A percentile compares a stretch with the other conserved stretches of the same genome.
phyloP scores from a whole-genome alignment of 1,140 invertebrate genomes.

The Hylaeus anthracinus region DNA sequence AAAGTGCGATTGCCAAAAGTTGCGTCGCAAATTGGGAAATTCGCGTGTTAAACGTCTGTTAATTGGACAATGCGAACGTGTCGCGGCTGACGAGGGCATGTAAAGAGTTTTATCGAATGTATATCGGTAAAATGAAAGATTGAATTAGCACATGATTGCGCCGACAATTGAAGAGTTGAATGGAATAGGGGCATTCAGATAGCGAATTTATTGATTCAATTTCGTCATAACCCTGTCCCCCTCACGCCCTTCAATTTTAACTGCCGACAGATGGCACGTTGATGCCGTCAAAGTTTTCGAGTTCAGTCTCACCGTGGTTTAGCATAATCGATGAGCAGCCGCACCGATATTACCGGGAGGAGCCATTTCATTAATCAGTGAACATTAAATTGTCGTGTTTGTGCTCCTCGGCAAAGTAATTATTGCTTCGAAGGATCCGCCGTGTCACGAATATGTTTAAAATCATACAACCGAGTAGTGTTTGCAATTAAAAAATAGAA shows the following conservation, averaged over 20 bases:
- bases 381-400: neutral
- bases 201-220: slow-evolving; percentile 66
- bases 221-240: slow-evolving; percentile 42
- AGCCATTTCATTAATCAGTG: slow-evolving; percentile 9
- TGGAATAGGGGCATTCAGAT: slow-evolving; percentile 52
- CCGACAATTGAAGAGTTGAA: slow-evolving; percentile 49
- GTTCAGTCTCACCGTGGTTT: slow-evolving; percentile 44
- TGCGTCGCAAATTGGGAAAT: neutral
- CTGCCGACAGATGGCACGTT: slow-evolving; percentile 56
- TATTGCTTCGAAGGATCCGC: neutral
- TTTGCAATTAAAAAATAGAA: too few species aligned
- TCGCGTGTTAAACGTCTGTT: neutral
- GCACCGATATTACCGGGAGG: slow-evolving; percentile 1
- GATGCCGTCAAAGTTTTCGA: slow-evolving; percentile 55
- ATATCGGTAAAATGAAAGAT: slow-evolving; percentile 47
- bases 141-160: slow-evolving; percentile 56
- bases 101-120: slow-evolving; percentile 43
- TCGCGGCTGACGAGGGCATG: neutral
- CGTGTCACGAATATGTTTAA: too few species aligned
- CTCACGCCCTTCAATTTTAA: slow-evolving; percentile 40
- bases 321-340: slow-evolving; percentile 52
- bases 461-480: too few species aligned
- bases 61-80: neutral
- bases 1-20: neutral
- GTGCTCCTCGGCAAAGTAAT: slow-evolving; percentile 7